A percentile compares a stretch with the other conserved stretches of the same genome.
Conservation (phyloP, 2,888 invertebrate genomes). For the Lycophotia porphyrea region DNA sequence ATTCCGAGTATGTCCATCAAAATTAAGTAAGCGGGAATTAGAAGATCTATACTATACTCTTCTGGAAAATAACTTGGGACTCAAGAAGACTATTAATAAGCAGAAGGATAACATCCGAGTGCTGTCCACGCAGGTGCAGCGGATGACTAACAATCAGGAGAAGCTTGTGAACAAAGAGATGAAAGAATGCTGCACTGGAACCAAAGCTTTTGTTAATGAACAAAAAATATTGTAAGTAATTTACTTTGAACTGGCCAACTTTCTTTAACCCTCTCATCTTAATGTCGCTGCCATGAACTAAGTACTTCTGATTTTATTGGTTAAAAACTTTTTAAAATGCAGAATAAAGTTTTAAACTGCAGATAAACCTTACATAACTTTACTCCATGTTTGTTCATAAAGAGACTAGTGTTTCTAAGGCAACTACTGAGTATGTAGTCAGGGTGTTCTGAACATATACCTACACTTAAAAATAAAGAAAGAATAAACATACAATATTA, state of each 20-base stretch:
- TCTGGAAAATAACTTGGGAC: constrained; percentile 90
- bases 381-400: not conserved
- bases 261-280: not conserved
- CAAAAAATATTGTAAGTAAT: constrained; percentile 80
- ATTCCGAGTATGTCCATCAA: constrained; percentile 82
- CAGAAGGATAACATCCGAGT: constrained; percentile 89
- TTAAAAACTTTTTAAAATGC: not conserved
- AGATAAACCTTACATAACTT: not conserved
- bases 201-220: constrained; percentile 74
- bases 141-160: constrained; percentile 74
- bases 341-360: not conserved
- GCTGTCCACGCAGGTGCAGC: constrained; percentile 78
- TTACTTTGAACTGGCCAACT: not conserved
- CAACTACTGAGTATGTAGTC: too few species aligned
- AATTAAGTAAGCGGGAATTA: constrained; percentile 91
- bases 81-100: constrained; percentile 91
- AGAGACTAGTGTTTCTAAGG: too few species aligned
- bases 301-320: not conserved
- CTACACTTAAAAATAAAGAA: too few species aligned
- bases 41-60: constrained; percentile 92
- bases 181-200: constrained; percentile 75
- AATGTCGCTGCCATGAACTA: not conserved
- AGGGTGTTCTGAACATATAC: too few species aligned
- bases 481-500: too few species aligned
- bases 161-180: constrained; percentile 67